A percentile compares a stretch with the other conserved stretches of the same genome.
Conservation (phyloP, 2,113 vertebrate genomes). For the Pomatostomus ruficeps region DNA sequence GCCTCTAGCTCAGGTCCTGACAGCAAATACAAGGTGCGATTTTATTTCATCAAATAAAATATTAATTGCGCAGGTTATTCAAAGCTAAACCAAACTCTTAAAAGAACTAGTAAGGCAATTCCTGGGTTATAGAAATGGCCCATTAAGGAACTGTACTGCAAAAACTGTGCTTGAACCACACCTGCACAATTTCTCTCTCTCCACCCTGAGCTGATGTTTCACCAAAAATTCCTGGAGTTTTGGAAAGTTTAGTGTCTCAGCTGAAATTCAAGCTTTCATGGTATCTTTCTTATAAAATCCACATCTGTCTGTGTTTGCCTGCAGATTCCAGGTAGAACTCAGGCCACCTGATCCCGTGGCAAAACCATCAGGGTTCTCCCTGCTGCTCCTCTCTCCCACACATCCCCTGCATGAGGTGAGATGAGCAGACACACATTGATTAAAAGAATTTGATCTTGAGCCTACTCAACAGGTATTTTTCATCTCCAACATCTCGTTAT, state of each 20-base stretch:
- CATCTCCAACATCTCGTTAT: background rate
- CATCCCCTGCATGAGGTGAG: rapidly evolving
- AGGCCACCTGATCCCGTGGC: too few relatives aligned
- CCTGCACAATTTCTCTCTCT: background rate
- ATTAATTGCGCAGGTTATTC: background rate
- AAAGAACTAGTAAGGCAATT: background rate
- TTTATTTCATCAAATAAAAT: background rate
- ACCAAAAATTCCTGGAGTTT: background rate
- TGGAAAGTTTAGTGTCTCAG: background rate
- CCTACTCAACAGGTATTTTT: background rate
- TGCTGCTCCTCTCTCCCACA: background rate
- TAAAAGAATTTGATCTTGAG: background rate
- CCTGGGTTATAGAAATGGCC: background rate
- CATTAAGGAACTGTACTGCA: background rate
- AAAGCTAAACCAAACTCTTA: background rate
- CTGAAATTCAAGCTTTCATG: background rate
- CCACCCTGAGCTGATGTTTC: background rate
- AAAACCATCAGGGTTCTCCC: too few relatives aligned
- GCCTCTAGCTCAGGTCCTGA: background rate
- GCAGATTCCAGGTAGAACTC: background rate
- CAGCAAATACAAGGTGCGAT: background rate
- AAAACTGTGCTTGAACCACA: background rate
- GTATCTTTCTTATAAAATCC: background rate
- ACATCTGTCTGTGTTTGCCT: background rate
- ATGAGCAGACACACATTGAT: background rate